These are phyloP conservation scores for Crossaster papposus DNA, from an alignment of 53 echinoderm and acorn worm genomes.

Conservation along the genomic window DNA sequence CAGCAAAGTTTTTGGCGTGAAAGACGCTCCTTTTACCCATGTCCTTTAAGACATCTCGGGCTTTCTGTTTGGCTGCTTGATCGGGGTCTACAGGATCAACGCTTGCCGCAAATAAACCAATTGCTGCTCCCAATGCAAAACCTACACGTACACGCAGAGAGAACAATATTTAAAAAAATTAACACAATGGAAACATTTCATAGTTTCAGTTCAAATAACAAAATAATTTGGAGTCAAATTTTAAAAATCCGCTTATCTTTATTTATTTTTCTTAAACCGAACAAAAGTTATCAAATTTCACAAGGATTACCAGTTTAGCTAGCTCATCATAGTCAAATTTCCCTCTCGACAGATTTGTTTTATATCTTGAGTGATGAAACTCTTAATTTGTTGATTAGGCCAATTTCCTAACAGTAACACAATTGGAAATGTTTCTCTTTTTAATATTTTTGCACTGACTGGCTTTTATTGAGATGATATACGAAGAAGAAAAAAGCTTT, in stretches of 20 bases:
- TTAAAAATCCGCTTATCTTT: neutral
- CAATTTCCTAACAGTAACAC: too few species aligned
- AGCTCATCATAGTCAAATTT: too few species aligned
- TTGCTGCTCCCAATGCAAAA: constrained; percentile 92
- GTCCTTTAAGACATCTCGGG: constrained; percentile 92
- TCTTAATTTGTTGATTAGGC: too few species aligned
- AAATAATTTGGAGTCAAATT: neutral
- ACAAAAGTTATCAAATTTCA: neutral
- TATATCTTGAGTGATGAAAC: too few species aligned
- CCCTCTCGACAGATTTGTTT: too few species aligned
- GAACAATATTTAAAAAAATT: too few species aligned
- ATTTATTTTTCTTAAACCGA: neutral
- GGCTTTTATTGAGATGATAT: too few species aligned
- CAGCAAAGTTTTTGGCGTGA: constrained; percentile 98
- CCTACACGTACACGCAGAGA: constrained; percentile 67
- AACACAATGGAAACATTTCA: too few species aligned
- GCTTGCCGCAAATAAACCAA: constrained; percentile 97
- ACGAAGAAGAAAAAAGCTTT: too few species aligned
- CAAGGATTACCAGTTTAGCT: neutral
- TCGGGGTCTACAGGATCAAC: constrained; percentile 96
- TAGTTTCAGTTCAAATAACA: too few species aligned
- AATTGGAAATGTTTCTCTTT: too few species aligned
- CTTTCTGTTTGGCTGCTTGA: constrained; percentile 84
- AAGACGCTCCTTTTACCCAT: constrained; percentile 97
- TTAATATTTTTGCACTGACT: too few species aligned